Evolutionary conservation across 2,797 vertebrate genomes (phyloP), one percentile per base, ranked within the genome.

Genomic region (Dermochelys coriacea): DNA sequence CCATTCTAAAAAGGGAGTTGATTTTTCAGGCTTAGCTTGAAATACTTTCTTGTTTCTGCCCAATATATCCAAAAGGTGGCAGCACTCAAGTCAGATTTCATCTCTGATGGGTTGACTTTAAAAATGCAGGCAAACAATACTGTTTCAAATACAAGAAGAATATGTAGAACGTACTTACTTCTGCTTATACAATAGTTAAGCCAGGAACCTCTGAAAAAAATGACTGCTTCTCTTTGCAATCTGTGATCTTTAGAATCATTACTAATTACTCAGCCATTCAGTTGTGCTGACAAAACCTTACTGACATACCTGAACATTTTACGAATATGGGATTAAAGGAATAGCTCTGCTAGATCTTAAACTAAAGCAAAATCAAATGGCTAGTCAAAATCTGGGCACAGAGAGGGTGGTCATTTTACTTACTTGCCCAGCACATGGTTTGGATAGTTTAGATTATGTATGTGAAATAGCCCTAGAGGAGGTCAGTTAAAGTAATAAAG

Each of bases 401-500:
- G 89, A 75, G 79, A 91, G 93, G 86, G 85, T 89, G 94, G 91
- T 92, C 1, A 49, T 71, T 94, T 96, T 94, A 93, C 88, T 91
- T 93, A 14, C 92, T 88, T 95, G 27, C 90, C 68, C 80, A 15
- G 82, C 85, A 55, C 84, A 19, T 93, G 85, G 95, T 90, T 96
- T 85, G 90, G 91, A 88, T 93, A 92, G 83, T 95, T 96, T 92
- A 95, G 96, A 95, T 95, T 92, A 61, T 77, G 82, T 91, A 94
- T 85, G 91, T 90, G 93, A 95, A 97, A 95, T 94, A 94, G 96
- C 93, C 91, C 94, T 94, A 75, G 41, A 89, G 96, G 88, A 93
- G 93, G 82, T 94, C 93, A 81, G 94, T 96, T 97, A 91, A 96
- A 96, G 96, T 87, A 97, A 97, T 96, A 97, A 97, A 96, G 84